These are phyloP conservation scores for Sciurus niger DNA, from an alignment of 2,113 vertebrate genomes.

Conservation along the genomic window DNA sequence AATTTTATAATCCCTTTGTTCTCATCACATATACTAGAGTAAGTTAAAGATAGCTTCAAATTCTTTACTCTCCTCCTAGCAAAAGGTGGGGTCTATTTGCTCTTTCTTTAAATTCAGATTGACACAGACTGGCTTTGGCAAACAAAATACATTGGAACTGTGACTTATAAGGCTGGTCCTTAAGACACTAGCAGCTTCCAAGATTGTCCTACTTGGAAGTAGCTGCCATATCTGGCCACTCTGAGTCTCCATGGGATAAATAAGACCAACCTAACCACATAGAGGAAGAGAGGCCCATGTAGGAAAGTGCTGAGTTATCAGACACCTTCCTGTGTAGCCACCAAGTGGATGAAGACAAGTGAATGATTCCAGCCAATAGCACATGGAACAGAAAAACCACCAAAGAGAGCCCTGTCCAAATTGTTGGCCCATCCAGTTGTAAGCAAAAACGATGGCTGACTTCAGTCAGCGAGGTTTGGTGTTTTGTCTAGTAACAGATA, in stretches of 20 bases:
- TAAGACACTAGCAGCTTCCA: background rate
- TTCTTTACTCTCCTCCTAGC: background rate
- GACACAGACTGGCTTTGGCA: slow-evolving; percentile 13
- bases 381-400: background rate
- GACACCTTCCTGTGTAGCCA: background rate
- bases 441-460: background rate
- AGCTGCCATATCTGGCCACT: background rate
- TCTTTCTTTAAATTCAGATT: background rate
- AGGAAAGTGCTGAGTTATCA: background rate
- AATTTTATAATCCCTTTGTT: background rate
- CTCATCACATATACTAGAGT: background rate
- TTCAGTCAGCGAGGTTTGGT: background rate
- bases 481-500: slow-evolving; percentile 6
- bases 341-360: background rate
- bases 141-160: background rate
- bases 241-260: background rate
- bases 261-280: background rate
- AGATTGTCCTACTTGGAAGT: background rate
- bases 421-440: background rate
- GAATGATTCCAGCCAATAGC: background rate
- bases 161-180: background rate
- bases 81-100: background rate
- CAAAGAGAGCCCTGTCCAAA: background rate
- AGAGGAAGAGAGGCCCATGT: background rate
- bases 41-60: slow-evolving; percentile 2